Evolutionary conservation across 1,140 invertebrate species (phyloP), one percentile per base, ranked within the genome.

Genomic region (Penaeus japonicus): DNA sequence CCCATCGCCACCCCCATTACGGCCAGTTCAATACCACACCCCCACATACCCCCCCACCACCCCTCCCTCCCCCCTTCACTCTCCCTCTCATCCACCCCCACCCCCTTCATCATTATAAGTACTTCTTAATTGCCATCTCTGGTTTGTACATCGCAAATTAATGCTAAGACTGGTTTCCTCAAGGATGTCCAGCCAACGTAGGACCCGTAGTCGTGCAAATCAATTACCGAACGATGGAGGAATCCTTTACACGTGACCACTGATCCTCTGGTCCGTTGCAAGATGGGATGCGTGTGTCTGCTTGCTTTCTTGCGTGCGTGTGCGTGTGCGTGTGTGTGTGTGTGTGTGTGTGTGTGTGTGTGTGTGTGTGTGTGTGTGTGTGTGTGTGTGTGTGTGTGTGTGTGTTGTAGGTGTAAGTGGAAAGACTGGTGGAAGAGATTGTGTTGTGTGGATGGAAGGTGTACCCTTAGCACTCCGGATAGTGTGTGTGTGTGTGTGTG

Each of bases 21-120:
- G 20, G 53, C 22, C 79, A 87, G 79, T 65, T 83, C 86, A 87
- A 82, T 87, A 87, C 81, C 62, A 84, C 79, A 80, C 86, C 78
- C 78, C 65, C 79, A 57, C 85, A 30, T 12, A 10, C 22, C 59
- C 39, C 12, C 27, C 17, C 2, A 3, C 35, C 53, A 4, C 27
- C 70, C 15, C 27, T 24, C 1, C 47, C 47, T 47, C 39, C 39
- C 12, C 39, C 39, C 5, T 7, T 7, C 35, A 39, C 7, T 10
- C 39, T 10, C 39, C 39, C 47, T 5, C 47, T 47, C 47, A 15
- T 47, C 47, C 47, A 47, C 47, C 47, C 47, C 47, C 47, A 47
- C 47, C 15, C 47, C 47, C 47, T 47, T 15, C 5, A 47, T 47
- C 3, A 15, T 47, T 47, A 47, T 47, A 12, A 47, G 47, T 47